A percentile compares a stretch with the other conserved stretches of the same genome.
phyloP scores from a whole-genome alignment of 2,797 vertebrate species.

The Forpus xanthops region DNA sequence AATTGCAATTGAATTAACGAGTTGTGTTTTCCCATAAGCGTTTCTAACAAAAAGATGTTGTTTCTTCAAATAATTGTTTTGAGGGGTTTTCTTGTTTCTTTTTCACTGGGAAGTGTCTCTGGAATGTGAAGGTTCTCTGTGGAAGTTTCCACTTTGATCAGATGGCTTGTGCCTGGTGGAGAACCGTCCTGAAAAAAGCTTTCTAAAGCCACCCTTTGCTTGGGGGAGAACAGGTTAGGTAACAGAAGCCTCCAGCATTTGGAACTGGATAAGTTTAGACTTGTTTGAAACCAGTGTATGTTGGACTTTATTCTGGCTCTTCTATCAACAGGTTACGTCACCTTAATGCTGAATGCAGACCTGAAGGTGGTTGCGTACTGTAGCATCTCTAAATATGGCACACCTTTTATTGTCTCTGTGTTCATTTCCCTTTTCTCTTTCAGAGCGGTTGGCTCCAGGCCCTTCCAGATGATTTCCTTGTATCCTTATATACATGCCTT shows the following conservation, averaged over 20 bases:
- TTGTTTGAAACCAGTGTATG: not conserved
- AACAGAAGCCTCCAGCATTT: not conserved
- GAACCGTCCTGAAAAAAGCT: not conserved
- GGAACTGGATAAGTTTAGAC: not conserved
- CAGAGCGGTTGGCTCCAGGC: slow-evolving; percentile 33
- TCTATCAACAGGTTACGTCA: not conserved
- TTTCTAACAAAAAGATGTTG: not conserved
- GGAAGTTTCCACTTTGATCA: not conserved
- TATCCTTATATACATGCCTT: slow-evolving; percentile 36
- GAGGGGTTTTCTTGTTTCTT: not conserved
- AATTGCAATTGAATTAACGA: not conserved
- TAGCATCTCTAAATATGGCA: not conserved
- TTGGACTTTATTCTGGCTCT: not conserved
- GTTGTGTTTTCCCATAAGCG: not conserved
- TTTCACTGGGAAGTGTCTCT: not conserved
- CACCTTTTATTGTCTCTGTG: not conserved
- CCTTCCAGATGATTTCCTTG: slow-evolving; percentile 40
- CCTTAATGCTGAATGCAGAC: not conserved
- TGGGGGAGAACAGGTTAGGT: not conserved
- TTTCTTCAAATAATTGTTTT: not conserved
- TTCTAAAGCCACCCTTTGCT: not conserved
- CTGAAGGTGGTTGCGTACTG: not conserved
- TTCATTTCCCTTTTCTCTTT: not conserved
- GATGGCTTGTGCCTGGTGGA: not conserved
- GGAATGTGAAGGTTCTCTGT: not conserved